Base-by-base conservation (phyloP, 2,888 invertebrate genomes). In the Perdita meconis region DNA sequence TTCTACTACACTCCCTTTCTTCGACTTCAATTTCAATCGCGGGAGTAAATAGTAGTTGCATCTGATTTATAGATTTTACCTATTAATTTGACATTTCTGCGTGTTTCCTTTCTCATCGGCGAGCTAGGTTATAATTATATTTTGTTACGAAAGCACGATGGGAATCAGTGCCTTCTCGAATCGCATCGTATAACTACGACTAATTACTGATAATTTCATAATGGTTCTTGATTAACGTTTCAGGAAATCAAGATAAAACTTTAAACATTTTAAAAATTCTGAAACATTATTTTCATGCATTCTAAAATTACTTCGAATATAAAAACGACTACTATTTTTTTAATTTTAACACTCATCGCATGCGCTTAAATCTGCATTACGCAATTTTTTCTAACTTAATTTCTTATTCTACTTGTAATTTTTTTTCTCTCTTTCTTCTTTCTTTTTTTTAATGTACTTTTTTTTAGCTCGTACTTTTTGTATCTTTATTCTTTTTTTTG, bases 81-180 rank as follows among this genome's bases (percentile, higher is more conserved):
- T 55, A 26, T 76, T 53, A 78, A 83, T 83, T 83, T 83, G 65
- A 68, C 67, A 68, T 81, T 56, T 34, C 60, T 42, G 1, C 55
- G 19, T 40, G 36, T 69, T 66, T 57, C 10, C 47, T 47, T 22
- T 0, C 2, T 24, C 65, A 68, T 71, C 53, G 16, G 38, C n/a
- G 8, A 30, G 3, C 12, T 70, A 78, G 83, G 82, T 83, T 83
- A 83, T 40, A 10, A 70, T 47, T 82, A 66, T 57, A 64, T 61
- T 71, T 30, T 66, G 63, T 68, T 40, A 42, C 13, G 40, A 36
- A 38, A 8, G 12, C 40, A 34, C 50, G 47, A 51, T 36, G 55
- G 53, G 30, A 78, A 50, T 69, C 80, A 77, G 64, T 13, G 57
- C 42, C 51, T 60, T 26, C 71, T 69, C 42, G 64, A 73, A 51